Evolutionary conservation across 2,797 vertebrate species (phyloP).

Genomic region (Siniperca scherzeri): DNA sequence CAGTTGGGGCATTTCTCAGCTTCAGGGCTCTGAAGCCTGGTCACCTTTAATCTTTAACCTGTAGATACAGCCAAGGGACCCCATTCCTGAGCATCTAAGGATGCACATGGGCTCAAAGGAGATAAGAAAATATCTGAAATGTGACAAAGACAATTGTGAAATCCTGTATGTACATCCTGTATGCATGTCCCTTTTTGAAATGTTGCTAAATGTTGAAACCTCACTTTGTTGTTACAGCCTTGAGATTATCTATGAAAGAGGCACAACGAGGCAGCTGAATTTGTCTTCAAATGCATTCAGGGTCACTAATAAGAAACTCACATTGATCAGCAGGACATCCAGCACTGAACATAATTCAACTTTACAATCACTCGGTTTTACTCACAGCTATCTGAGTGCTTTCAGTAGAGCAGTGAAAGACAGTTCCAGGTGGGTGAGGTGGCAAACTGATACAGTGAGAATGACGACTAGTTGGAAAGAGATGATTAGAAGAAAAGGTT

Average conservation of each 20-base stretch:
- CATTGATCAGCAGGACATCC: not conserved
- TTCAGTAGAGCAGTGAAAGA: slow-evolving; percentile 18
- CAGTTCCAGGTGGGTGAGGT: not conserved
- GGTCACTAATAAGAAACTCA: not conserved
- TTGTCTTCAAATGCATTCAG: slow-evolving; percentile 8
- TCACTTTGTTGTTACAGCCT: not conserved
- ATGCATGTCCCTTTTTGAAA: not conserved
- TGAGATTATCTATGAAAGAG: slow-evolving; percentile 4
- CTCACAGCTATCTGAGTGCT: not conserved
- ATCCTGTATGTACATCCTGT: too few relatives aligned
- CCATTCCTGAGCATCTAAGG: not conserved
- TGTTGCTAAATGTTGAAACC: not conserved
- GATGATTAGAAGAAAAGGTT: slow-evolving; percentile 18
- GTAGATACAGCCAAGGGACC: not conserved
- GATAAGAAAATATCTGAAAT: not conserved
- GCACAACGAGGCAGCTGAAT: not conserved
- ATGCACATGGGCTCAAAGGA: not conserved
- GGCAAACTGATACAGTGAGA: not conserved
- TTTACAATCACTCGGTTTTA: not conserved
- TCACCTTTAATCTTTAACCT: slow-evolving; percentile 38
- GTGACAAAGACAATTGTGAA: not conserved
- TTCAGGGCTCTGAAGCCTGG: slow-evolving; percentile 11
- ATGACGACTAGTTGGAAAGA: not conserved
- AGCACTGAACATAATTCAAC: too few relatives aligned
- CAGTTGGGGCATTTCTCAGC: slow-evolving; percentile 14